These are phyloP conservation scores for Siniperca undulata DNA, from an alignment of 2,797 vertebrate species.

Conservation along the genomic window DNA sequence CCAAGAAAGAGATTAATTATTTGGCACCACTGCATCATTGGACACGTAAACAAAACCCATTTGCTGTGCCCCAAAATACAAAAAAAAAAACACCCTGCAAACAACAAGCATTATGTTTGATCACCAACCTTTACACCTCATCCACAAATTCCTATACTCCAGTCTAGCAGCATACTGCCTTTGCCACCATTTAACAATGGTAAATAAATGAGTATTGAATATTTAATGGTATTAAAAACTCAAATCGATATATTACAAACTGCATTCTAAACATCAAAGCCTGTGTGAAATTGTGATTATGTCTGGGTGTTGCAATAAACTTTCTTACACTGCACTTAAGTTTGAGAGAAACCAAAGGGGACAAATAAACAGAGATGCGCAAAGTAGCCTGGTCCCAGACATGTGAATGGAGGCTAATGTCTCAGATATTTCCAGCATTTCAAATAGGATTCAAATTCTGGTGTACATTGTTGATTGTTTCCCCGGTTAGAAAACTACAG, in stretches of 20 bases:
- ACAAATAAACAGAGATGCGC: background rate
- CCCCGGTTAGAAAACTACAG: background rate
- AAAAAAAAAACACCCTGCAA: constrained; percentile 30
- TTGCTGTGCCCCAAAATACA: constrained; percentile 27
- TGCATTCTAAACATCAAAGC: constrained; percentile 2
- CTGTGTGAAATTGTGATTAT: background rate
- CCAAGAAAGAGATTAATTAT: constrained; percentile 55
- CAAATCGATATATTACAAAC: background rate
- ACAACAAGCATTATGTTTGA: constrained; percentile 32
- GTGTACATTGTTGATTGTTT: background rate
- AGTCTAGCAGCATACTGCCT: background rate
- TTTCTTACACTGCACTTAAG: background rate
- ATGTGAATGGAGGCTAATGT: background rate
- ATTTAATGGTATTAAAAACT: constrained; percentile 28
- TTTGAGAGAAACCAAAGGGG: background rate
- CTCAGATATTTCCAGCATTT: background rate
- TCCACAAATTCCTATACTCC: background rate
- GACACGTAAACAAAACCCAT: constrained; percentile 38
- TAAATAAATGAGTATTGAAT: constrained; percentile 15
- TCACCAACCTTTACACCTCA: constrained; percentile 30
- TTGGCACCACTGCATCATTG: constrained; percentile 51
- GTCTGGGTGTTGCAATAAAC: background rate
- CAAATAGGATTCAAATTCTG: background rate
- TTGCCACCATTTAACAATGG: background rate
- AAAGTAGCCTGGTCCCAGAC: background rate